These are phyloP conservation scores for Notocelia uddmanniana DNA, from an alignment of 2,888 invertebrate genomes.

Conservation along the genomic window DNA sequence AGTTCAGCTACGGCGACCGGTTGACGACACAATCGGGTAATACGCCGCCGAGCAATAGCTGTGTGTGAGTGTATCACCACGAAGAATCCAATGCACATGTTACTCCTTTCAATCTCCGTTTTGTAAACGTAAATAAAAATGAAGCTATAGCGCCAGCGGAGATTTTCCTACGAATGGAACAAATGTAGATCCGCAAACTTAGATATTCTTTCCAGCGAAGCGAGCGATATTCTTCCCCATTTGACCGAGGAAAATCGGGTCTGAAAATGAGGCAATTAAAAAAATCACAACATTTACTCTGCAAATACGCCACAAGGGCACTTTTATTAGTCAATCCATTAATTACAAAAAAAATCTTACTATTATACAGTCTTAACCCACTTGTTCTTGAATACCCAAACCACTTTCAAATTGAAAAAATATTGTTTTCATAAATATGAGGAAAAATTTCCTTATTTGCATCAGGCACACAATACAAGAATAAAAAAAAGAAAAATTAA, in stretches of 20 bases:
- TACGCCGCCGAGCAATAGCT: slow-evolving; percentile 26
- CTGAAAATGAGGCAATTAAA: not conserved
- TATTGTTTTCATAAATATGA: too few relatives aligned
- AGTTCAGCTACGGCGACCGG: slow-evolving; percentile 11
- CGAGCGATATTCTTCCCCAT: slow-evolving; percentile 2
- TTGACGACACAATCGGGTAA: slow-evolving; percentile 23
- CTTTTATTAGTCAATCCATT: too few relatives aligned
- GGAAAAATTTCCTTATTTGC: too few relatives aligned
- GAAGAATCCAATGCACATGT: slow-evolving; percentile 39
- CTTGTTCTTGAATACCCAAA: too few relatives aligned
- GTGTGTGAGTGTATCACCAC: slow-evolving; percentile 14
- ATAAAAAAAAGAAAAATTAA: too few relatives aligned
- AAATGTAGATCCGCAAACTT: slow-evolving; percentile 28
- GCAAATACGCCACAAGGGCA: too few relatives aligned
- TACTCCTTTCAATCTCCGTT: slow-evolving; percentile 40
- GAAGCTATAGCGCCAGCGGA: slow-evolving; percentile 21
- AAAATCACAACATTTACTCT: too few relatives aligned
- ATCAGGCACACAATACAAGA: too few relatives aligned
- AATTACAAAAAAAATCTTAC: too few relatives aligned
- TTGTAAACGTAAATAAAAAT: slow-evolving; percentile 41
- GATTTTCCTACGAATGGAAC: slow-evolving; percentile 20
- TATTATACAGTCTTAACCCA: too few relatives aligned
- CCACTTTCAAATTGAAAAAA: too few relatives aligned
- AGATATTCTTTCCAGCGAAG: slow-evolving; percentile 12
- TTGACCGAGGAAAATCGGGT: not conserved